A percentile compares a stretch with the other conserved stretches of the same genome.
Conservation (phyloP, 2,888 invertebrate genomes). For the Cheilosia vulpina region DNA sequence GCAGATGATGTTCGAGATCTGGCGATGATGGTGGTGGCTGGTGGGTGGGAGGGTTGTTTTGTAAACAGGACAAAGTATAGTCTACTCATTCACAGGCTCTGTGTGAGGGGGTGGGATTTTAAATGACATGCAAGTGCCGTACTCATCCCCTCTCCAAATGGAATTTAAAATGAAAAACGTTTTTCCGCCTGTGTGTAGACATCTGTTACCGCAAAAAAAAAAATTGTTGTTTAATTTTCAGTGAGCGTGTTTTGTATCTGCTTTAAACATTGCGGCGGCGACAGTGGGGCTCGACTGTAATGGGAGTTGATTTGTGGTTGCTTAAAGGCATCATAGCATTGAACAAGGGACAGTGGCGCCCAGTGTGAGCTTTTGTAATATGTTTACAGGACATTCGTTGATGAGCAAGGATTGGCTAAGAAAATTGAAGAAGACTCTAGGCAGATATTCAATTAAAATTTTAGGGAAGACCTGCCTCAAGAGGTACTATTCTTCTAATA, state of each 20-base stretch:
- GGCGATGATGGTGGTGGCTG: conserved; percentile 2
- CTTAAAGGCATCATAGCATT: too few relatives aligned
- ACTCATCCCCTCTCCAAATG: conserved; percentile 10
- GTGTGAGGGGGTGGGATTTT: conserved; percentile 38
- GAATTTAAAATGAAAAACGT: conserved; percentile 40
- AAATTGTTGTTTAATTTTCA: conserved; percentile 29
- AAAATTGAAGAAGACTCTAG: too few relatives aligned
- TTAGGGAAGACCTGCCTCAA: too few relatives aligned
- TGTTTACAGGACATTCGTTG: too few relatives aligned
- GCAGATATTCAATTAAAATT: too few relatives aligned
- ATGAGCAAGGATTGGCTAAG: too few relatives aligned
- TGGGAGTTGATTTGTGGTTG: not conserved
- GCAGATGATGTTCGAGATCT: conserved; percentile 50
- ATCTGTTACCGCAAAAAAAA: conserved; percentile 67
- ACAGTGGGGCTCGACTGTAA: not conserved
- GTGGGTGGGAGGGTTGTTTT: conserved; percentile 44
- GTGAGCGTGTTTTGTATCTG: not conserved
- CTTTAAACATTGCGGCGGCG: not conserved
- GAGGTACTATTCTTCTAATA: too few relatives aligned
- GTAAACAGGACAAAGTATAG: conserved; percentile 57
- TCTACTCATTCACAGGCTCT: not conserved
- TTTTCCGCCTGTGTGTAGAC: conserved; percentile 47
- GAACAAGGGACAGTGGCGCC: not conserved
- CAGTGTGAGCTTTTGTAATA: not conserved
- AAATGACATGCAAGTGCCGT: conserved; percentile 51